Evolutionary conservation across 2,797 vertebrate species (phyloP).

Genomic region (Malurus splendens): DNA sequence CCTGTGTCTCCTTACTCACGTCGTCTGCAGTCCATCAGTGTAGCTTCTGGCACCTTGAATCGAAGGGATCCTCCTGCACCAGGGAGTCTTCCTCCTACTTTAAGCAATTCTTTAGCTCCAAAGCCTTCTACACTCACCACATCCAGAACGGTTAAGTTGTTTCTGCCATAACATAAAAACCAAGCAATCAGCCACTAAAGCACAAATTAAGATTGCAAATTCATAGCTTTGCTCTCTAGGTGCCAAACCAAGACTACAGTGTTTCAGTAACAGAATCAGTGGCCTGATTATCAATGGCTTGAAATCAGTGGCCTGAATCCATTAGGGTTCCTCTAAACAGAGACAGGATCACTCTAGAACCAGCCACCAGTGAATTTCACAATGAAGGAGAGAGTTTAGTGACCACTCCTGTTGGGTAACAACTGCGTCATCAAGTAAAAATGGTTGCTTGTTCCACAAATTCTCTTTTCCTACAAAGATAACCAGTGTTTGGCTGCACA

Average conservation of each 20-base stretch:
- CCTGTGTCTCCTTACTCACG: slow-evolving; percentile 75
- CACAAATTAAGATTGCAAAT: background rate
- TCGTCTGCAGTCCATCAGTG: slow-evolving; percentile 92
- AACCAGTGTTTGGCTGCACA: background rate
- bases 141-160: slow-evolving; percentile 93
- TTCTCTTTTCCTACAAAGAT: background rate
- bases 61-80: slow-evolving; percentile 87
- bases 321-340: background rate
- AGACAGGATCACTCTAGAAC: background rate
- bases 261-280: background rate
- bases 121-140: slow-evolving; percentile 87
- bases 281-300: no score
- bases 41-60: slow-evolving; percentile 97
- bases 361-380: background rate
- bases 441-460: background rate
- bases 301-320: no score
- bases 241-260: background rate
- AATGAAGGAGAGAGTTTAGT: background rate
- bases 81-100: slow-evolving; percentile 89
- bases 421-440: background rate
- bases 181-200: background rate
- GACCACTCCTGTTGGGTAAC: background rate
- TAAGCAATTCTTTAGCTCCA: slow-evolving; percentile 89
- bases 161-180: slow-evolving; percentile 70
- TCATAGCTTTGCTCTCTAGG: background rate